Evolutionary conservation across 2,888 invertebrate species (phyloP), one percentile per base, ranked within the genome.

Genomic region (Loripinus fragilis): DNA sequence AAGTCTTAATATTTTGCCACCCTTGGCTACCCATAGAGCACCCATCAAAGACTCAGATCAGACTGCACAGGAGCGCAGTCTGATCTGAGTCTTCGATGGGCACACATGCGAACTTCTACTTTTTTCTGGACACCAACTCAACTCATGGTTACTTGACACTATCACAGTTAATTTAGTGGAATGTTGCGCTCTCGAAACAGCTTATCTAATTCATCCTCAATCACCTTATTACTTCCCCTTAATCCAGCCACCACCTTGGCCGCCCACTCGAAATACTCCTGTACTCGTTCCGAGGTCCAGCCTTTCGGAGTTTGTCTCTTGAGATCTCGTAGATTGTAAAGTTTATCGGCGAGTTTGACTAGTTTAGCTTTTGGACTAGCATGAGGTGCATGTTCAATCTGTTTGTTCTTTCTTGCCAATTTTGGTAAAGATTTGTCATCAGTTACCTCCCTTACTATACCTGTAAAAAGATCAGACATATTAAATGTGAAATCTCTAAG

Each of bases 281-380:
- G 79, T 0, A 95, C 95, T 52, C 96, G 76, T 75, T 94, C 94
- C 71, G 94, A 91, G 0, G 95, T 94, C 97, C 97, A 97, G 20
- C 95, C 96, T 23, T 78, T 78, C 0, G 94, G 94, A 1, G 93
- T 94, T 0, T 93, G 93, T 28, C 94, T 93, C 38, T 95, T 94
- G 64, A 97, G 91, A 93, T 97, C 97, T 67, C 96, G 93, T 20
- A 97, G 94, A 93, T 97, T 97, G 91, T 97, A 96, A 81, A 97
- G 94, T 92, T 97, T 97, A 93, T 97, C 97, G 0, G 97, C 97
- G 85, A 97, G 93, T 92, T 96, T 96, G 0, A 97, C 96, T 33
- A 97, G 93, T 90, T 97, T 97, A 0, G 97, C 97, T 90, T 95
- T 94, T 17, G 90, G 85, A 83, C 95, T 95, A 0, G 93, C 90